These are phyloP conservation scores for Misgurnus anguillicaudatus DNA, from an alignment of 2,113 vertebrate genomes.

Conservation along the genomic window DNA sequence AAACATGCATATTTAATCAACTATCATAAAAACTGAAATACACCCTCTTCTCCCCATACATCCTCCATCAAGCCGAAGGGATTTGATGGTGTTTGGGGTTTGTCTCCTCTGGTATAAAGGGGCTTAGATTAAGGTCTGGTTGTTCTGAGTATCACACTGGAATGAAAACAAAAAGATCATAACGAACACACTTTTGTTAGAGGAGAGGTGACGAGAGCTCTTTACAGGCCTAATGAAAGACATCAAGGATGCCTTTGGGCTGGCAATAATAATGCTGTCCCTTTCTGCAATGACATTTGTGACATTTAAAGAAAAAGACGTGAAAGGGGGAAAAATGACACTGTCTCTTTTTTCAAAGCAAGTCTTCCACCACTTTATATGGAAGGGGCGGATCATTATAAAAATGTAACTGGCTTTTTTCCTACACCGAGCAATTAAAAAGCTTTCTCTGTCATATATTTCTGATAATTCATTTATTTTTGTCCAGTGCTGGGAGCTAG, in stretches of 20 bases:
- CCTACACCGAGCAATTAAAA: constrained; percentile 35
- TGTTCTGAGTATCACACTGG: constrained; percentile 33
- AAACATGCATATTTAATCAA: no score
- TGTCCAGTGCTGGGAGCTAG: constrained; percentile 18
- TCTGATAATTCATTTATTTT: constrained; percentile 28
- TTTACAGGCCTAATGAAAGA: constrained; percentile 59
- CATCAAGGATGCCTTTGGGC: constrained; percentile 47
- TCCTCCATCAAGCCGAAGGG: no score
- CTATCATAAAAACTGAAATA: no score
- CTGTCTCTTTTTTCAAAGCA: not conserved
- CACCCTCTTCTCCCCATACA: no score
- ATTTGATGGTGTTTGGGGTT: not conserved
- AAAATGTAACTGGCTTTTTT: constrained; percentile 34
- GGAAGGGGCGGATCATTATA: constrained; percentile 31
- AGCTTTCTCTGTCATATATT: constrained; percentile 27
- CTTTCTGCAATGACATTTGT: constrained; percentile 50
- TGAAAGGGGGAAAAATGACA: constrained; percentile 15
- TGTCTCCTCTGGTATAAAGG: constrained; percentile 19
- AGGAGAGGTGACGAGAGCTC: constrained; percentile 38
- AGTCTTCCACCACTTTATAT: constrained; percentile 6
- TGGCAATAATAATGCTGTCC: constrained; percentile 59
- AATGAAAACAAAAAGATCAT: constrained; percentile 53
- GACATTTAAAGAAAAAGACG: constrained; percentile 42
- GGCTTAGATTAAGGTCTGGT: constrained; percentile 35
- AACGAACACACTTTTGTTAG: constrained; percentile 60